Evolutionary conservation across 2,113 vertebrate species (phyloP).

Genomic region (Baryphthengus martii): DNA sequence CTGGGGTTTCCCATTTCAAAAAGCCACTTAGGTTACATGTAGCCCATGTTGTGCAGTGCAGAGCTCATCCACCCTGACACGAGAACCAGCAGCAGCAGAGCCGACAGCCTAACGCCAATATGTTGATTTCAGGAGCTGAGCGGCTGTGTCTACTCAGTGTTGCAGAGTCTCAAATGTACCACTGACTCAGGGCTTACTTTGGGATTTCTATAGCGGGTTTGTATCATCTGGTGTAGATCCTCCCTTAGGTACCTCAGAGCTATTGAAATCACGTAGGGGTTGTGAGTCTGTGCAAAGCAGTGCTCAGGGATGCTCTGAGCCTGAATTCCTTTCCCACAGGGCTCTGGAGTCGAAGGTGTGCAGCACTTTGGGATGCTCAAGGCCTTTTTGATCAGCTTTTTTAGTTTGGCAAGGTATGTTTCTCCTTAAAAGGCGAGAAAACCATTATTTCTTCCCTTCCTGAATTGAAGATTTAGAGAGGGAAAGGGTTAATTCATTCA

Average conservation of each 20-base stretch:
- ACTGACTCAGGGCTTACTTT: neutral
- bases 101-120: neutral
- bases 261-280: neutral
- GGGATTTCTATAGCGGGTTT: neutral
- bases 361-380: neutral
- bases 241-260: neutral
- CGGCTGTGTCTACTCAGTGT: neutral
- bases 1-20: neutral
- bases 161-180: neutral
- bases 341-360: neutral
- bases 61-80: neutral
- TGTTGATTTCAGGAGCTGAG: neutral
- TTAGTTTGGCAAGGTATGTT: neutral
- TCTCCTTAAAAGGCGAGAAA: neutral
- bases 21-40: fast-evolving
- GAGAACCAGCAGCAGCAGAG: neutral
- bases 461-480: neutral
- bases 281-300: neutral
- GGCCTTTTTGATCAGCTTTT: neutral
- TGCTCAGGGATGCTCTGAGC: neutral
- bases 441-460: neutral
- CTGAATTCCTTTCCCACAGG: neutral
- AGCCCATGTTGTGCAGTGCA: neutral
- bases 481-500: neutral
- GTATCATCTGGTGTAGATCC: neutral